Percentiles rank a stretch among this genome's conserved stretches.
Conservation (phyloP, 2,888 invertebrate genomes). For the Eupithecia tripunctaria region DNA sequence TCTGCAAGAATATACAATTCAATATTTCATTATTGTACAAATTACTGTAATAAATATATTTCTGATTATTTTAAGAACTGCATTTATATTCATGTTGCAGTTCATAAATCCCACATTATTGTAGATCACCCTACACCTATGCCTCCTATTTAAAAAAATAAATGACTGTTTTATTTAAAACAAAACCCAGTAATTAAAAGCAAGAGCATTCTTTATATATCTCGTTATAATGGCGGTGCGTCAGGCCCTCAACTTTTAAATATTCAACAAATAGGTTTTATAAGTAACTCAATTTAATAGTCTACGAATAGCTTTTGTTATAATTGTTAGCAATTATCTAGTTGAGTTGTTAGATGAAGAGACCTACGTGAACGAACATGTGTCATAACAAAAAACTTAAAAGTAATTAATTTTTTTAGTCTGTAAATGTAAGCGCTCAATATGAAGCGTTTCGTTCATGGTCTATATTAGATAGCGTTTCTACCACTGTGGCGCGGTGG, state of each 20-base stretch:
- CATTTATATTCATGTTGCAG: neutral
- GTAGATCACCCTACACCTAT: conserved; percentile 7
- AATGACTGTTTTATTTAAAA: conserved; percentile 31
- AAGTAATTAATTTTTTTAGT: neutral
- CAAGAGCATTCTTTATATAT: conserved; percentile 29
- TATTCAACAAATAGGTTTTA: conserved; percentile 38
- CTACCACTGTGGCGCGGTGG: neutral
- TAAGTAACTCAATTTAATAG: conserved; percentile 10
- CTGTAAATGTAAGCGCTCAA: neutral
- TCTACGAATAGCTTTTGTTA: neutral
- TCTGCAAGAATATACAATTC: neutral
- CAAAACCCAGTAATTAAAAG: conserved; percentile 37
- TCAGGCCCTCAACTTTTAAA: conserved; percentile 36
- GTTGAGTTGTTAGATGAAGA: conserved; percentile 4
- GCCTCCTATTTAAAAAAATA: conserved; percentile 34
- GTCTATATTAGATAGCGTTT: neutral
- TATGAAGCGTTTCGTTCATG: neutral
- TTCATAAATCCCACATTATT: neutral
- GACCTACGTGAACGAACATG: neutral
- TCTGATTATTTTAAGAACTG: neutral
- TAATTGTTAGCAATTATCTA: conserved; percentile 33
- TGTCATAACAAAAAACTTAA: neutral
- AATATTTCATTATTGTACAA: no score
- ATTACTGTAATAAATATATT: no score
- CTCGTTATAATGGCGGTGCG: conserved; percentile 39